phyloP scores from a whole-genome alignment of 2,797 vertebrate genomes.

The Rhabdomys pumilio region DNA sequence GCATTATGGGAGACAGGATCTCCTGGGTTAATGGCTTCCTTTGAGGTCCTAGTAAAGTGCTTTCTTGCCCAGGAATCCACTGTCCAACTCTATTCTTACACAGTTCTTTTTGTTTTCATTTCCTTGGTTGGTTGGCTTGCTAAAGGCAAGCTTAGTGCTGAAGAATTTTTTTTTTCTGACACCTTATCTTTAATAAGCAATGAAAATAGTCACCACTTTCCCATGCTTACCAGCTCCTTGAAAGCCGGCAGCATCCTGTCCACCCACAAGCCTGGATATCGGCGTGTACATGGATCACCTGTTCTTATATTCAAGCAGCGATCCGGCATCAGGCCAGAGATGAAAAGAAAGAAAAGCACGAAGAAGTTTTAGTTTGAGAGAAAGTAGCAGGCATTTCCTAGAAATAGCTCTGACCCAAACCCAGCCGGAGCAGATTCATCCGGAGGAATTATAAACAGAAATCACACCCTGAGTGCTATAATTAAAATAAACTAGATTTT shows the following conservation, averaged over 20 bases:
- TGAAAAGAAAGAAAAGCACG: slow-evolving; percentile 82
- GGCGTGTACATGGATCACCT: neutral
- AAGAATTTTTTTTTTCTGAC: slow-evolving; percentile 24
- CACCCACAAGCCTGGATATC: neutral
- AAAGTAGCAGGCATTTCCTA: slow-evolving; percentile 87
- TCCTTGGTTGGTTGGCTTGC: neutral
- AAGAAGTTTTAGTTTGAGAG: slow-evolving; percentile 88
- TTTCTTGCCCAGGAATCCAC: neutral
- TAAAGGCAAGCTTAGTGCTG: neutral
- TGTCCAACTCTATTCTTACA: neutral
- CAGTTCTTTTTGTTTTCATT: slow-evolving; percentile 9
- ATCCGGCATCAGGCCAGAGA: slow-evolving; percentile 68
- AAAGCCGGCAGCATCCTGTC: neutral
- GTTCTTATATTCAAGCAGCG: slow-evolving; percentile 11
- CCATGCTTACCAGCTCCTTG: neutral
- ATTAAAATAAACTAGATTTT: slow-evolving; percentile 92
- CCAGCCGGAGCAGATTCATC: slow-evolving; percentile 89
- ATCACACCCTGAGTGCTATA: slow-evolving; percentile 91
- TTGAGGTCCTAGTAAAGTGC: neutral
- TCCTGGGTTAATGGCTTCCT: neutral
- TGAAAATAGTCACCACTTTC: neutral
- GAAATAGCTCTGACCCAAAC: slow-evolving; percentile 90
- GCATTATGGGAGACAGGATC: neutral
- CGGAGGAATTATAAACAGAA: slow-evolving; percentile 90
- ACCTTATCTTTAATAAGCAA: neutral